These are phyloP conservation scores for Drosophila auraria DNA, from an alignment of 1,140 invertebrate species.

Conservation along the genomic window DNA sequence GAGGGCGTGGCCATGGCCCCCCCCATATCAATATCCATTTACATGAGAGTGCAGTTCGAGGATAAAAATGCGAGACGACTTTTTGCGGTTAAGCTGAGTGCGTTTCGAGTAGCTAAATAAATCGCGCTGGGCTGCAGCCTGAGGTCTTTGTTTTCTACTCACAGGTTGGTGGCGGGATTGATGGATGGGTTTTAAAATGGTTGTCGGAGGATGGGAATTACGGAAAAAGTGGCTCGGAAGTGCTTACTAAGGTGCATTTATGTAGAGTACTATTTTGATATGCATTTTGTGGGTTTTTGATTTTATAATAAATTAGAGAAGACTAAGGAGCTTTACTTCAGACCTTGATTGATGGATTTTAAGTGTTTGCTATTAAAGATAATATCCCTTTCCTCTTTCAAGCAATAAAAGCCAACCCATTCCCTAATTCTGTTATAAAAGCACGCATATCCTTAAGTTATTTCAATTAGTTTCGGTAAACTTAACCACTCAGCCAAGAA, in stretches of 20 bases:
- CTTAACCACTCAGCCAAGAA: not conserved
- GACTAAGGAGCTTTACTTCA: not conserved
- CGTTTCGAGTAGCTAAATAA: constrained; percentile 51
- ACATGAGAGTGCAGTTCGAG: constrained; percentile 47
- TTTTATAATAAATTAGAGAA: not conserved
- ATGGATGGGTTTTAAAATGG: constrained; percentile 34
- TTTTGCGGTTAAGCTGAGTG: constrained; percentile 53
- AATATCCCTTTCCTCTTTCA: no score
- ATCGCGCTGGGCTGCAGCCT: constrained; percentile 18
- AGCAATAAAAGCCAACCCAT: not conserved
- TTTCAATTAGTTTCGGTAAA: constrained; percentile 28
- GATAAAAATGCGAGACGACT: constrained; percentile 44
- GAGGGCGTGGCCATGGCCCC: constrained; percentile 18
- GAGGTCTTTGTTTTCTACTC: constrained; percentile 36
- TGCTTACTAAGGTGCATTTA: not conserved
- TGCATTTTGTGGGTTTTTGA: not conserved
- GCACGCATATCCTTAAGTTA: constrained; percentile 5
- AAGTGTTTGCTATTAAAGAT: not conserved
- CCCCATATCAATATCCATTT: constrained; percentile 76
- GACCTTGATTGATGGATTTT: not conserved
- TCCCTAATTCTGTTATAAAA: not conserved
- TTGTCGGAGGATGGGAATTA: constrained; percentile 28
- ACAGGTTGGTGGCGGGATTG: constrained; percentile 21
- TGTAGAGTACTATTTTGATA: not conserved
- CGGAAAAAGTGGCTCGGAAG: constrained; percentile 16